Evolutionary conservation across 2,888 invertebrate genomes (phyloP).

Genomic region (Lithophane socia): DNA sequence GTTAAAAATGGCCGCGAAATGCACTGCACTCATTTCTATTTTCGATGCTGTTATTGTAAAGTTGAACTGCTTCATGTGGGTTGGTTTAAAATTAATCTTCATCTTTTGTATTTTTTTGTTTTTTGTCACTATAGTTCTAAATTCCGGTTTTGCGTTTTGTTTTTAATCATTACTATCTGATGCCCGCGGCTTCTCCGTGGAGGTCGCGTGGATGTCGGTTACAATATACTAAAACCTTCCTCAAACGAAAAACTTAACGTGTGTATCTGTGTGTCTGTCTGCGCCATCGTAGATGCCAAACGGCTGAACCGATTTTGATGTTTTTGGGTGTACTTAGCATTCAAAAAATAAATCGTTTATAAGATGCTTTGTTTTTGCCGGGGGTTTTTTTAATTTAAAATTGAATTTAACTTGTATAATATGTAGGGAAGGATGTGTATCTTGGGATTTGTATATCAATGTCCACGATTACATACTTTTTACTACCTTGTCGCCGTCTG

Average conservation of each 20-base stretch:
- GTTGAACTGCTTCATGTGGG: not conserved
- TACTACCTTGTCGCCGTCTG: not conserved
- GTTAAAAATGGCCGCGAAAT: not conserved
- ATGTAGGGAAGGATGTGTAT: not conserved
- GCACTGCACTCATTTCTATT: slow-evolving; percentile 10
- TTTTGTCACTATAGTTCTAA: not conserved
- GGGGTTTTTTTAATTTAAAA: too few relatives aligned
- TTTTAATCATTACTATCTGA: not conserved
- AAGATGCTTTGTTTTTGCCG: too few relatives aligned
- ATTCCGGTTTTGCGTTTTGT: not conserved
- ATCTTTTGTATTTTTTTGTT: not conserved
- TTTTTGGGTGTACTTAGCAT: too few relatives aligned
- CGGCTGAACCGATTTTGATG: too few relatives aligned
- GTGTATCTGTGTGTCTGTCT: too few relatives aligned
- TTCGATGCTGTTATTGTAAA: not conserved
- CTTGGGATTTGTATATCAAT: not conserved
- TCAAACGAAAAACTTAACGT: too few relatives aligned
- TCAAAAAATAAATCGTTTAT: too few relatives aligned
- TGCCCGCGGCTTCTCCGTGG: too few relatives aligned
- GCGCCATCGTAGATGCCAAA: too few relatives aligned
- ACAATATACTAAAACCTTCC: too few relatives aligned
- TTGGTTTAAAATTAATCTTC: not conserved
- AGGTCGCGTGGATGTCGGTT: too few relatives aligned
- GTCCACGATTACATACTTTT: not conserved
- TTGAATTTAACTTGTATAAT: too few relatives aligned